phyloP scores from a whole-genome alignment of 2,797 vertebrate genomes.

The Cynodonichthys magdalenae region DNA sequence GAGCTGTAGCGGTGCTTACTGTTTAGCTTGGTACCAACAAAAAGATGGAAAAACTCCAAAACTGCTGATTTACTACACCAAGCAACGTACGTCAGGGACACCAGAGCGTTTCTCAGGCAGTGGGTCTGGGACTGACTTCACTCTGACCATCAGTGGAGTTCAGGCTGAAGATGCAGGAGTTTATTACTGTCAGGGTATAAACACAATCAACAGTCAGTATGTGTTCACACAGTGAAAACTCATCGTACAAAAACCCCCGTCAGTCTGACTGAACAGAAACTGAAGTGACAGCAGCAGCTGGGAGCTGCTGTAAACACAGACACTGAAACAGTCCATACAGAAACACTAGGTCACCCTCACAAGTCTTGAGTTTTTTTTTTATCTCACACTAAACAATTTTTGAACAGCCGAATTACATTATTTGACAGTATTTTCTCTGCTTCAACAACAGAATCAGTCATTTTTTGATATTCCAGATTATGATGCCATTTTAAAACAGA shows the following conservation, averaged over 20 bases:
- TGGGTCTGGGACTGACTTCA: slow-evolving; percentile 10
- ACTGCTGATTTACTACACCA: too few species aligned
- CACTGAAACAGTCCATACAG: background rate
- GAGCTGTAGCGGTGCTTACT: background rate
- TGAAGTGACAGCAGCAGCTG: slow-evolving; percentile 1
- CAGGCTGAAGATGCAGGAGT: slow-evolving; percentile 25
- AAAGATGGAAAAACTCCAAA: too few species aligned
- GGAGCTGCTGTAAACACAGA: background rate
- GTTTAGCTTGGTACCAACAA: too few species aligned
- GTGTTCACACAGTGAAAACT: slow-evolving; percentile 23
- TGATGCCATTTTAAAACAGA: too few species aligned
- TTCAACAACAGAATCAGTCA: too few species aligned
- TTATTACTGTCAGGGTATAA: slow-evolving; percentile 11
- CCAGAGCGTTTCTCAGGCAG: too few species aligned
- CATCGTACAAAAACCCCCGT: slow-evolving; percentile 21
- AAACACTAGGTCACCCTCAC: too few species aligned
- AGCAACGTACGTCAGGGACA: too few species aligned
- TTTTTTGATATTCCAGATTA: too few species aligned
- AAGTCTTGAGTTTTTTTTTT: too few species aligned
- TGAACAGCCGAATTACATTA: too few species aligned
- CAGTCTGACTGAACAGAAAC: slow-evolving; percentile 2
- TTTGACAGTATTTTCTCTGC: too few species aligned
- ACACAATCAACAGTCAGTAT: rapidly evolving
- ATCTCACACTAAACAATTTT: background rate
- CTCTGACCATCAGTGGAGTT: slow-evolving; percentile 25